Evolutionary conservation across 2,797 vertebrate species (phyloP), one percentile per base, ranked within the genome.

Genomic region (Tolypeutes matacus): DNA sequence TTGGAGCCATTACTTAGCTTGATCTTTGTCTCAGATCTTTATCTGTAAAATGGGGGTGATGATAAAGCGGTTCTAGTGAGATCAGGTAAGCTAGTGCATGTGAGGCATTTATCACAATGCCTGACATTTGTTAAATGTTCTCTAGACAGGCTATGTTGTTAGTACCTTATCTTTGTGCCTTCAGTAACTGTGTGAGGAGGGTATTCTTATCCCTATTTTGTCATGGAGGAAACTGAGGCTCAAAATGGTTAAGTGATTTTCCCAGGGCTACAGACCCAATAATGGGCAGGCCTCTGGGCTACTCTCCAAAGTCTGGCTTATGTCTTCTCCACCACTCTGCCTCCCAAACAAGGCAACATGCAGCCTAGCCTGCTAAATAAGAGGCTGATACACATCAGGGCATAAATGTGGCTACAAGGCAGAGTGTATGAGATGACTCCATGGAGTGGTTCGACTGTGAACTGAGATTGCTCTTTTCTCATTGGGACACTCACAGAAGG

Each of bases 391-490:
- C 3, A 60, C 20, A 27, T 9, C 5, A 53, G 20, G 34, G 49
- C 21, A 21, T 46, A 7, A 36, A 15, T 9, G 6, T 5, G 11
- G 75, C 36, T 10, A 69, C 29, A 11, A 36, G 23, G 4, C 5
- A 14, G 6, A 36, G 3, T 14, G 5, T 7, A 39, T 0, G 8
- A 8, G 46, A 42, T 20, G 53, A 95, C 23, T 20, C n/a, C 27
- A 9, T 1, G 20, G 21, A 70, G 49, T 0, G 3, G 46, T 14
- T 4, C 15, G 36, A 21, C 11, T 1, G 10, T 11, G 31, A 29
- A 5, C n/a, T 2, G 27, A 85, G 85, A 15, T 1, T 53, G 11
- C 29, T 49, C 25, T 62, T 7, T 0, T 62, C 23, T 62, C 51
- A 2, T 0, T 36, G 29, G 34, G 17, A 23, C 20, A 23, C 10